Base-by-base conservation (phyloP, 2,113 vertebrate genomes). In the Ptychochromis oligacanthus region DNA sequence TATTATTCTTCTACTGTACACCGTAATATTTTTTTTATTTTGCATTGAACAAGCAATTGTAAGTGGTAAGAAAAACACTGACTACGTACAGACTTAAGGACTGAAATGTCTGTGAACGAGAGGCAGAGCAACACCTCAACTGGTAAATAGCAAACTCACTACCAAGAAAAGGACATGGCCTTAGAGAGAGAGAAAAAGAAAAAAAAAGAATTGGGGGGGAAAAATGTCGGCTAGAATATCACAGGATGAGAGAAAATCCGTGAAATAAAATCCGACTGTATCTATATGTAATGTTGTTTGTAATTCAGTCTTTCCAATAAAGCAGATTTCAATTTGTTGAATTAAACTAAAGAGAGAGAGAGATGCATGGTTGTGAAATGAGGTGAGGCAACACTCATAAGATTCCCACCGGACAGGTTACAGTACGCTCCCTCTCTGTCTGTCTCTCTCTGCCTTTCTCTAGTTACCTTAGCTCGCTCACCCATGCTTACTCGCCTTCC, bases 401-500 rank as follows among this genome's bases (percentile, higher is more conserved):
- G 86, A 58, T 85, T 86, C 65, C 74, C 80, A 87, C 65, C 88
- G 88, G 78, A 93, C 84, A 89, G 49, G 87, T 62, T 88, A 89
- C 85, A 79, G 81, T 88, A 84, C 20, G 52, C 43, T 17, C 43
- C 55, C 20, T 17, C 56, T 20, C 79, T n/a, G 60, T 40, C 76
- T 59, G n/a, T n/a, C 72, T 60, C 64, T 81, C 80, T 52, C 43
- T 67, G 80, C 74, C 67, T 84, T 79, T 55, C 65, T 82, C 83
- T 81, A 60, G 56, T 77, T 89, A 77, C 57, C 80, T 83, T 24
- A 87, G 62, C 81, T 87, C 90, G 76, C 93, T 92, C 89, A 77
- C 79, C 82, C 89, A 87, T 89, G 77, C 81, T 89, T 62, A 11
- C 84, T 87, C n/a, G 75, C 87, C 86, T 79, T 90, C 87, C 87